These are phyloP conservation scores for Diceros bicornis DNA, from an alignment of 2,797 vertebrate genomes.

Conservation along the genomic window DNA sequence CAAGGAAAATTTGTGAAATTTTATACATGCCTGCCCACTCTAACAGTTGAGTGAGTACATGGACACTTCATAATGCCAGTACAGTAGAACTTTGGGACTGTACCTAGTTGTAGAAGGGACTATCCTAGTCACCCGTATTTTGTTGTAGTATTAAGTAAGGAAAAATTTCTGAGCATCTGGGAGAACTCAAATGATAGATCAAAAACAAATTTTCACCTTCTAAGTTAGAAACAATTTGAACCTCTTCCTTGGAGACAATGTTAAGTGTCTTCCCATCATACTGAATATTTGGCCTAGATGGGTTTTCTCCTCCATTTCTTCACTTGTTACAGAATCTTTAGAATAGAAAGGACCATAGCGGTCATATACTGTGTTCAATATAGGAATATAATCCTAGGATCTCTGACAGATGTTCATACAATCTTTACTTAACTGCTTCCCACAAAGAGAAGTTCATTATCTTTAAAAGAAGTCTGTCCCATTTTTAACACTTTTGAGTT, in stretches of 20 bases:
- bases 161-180: not conserved
- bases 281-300: not conserved
- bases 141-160: not conserved
- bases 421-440: not conserved
- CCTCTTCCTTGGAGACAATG: not conserved
- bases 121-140: not conserved
- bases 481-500: slow-evolving; percentile 28
- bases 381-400: not conserved
- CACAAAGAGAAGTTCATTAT: not conserved
- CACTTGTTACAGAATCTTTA: not conserved
- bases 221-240: slow-evolving; percentile 40
- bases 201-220: slow-evolving; percentile 29
- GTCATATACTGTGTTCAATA: not conserved
- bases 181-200: not conserved
- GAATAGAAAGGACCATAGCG: not conserved
- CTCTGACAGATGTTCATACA: not conserved
- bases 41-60: slow-evolving; percentile 71
- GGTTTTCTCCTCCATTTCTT: slow-evolving; percentile 37
- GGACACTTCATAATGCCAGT: slow-evolving; percentile 61
- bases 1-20: slow-evolving; percentile 76
- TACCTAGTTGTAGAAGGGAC: slow-evolving; percentile 37
- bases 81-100: slow-evolving; percentile 7
- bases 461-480: slow-evolving; percentile 5
- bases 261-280: not conserved
- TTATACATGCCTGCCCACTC: slow-evolving; percentile 57